phyloP scores from a whole-genome alignment of 2,113 vertebrate genomes.

The Argyrosomus japonicus region DNA sequence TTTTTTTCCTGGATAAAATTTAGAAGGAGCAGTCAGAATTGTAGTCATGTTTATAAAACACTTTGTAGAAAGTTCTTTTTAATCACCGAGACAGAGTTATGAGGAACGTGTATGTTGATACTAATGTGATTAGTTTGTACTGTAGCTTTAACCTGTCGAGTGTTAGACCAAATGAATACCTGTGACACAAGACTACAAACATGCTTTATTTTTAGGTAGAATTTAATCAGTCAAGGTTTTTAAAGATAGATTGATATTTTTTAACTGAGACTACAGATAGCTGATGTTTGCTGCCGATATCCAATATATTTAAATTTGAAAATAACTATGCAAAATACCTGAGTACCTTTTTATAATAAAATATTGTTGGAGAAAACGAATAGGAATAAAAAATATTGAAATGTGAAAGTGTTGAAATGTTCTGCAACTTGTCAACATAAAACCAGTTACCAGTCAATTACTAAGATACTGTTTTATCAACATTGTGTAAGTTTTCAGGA shows the following conservation, averaged over 20 bases:
- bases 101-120: background rate
- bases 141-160: conserved; percentile 27
- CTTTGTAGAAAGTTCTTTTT: conserved; percentile 12
- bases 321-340: conserved; percentile 55
- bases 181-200: background rate
- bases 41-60: conserved; percentile 14
- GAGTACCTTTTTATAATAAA: conserved; percentile 25
- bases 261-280: conserved; percentile 17
- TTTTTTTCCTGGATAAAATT: background rate
- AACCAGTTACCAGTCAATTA: background rate
- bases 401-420: conserved; percentile 28
- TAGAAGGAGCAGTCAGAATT: conserved; percentile 1
- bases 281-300: conserved; percentile 16
- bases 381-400: conserved; percentile 10
- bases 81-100: conserved; percentile 8
- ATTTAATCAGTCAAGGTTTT: background rate
- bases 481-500: background rate
- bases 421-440: background rate
- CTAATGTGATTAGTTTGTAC: conserved; percentile 10
- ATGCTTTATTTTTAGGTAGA: conserved; percentile 13
- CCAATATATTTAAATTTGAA: conserved; percentile 6
- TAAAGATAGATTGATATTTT: conserved; percentile 43
- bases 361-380: background rate
- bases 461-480: background rate
- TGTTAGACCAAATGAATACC: conserved; percentile 29